These are phyloP conservation scores for Eptesicus fuscus DNA, from an alignment of 2,113 vertebrate species.

Conservation along the genomic window DNA sequence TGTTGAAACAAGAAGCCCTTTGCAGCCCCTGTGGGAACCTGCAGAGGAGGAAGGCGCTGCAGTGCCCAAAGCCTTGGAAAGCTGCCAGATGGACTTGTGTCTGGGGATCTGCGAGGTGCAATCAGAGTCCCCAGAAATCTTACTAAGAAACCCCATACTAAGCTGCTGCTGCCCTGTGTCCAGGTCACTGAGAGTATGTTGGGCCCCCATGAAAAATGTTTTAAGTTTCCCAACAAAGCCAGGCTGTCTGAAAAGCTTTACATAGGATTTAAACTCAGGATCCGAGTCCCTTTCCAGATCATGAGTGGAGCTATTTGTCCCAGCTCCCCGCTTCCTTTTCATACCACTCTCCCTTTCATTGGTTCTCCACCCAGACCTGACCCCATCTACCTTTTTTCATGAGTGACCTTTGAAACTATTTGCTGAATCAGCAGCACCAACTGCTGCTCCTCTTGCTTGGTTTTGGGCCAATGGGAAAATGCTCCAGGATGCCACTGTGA, in stretches of 20 bases:
- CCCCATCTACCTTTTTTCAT: not conserved
- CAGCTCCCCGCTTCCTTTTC: not conserved
- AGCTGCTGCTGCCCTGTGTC: not conserved
- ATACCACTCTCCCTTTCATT: not conserved
- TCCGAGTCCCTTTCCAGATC: not conserved
- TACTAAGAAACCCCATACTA: not conserved
- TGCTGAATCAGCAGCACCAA: slow-evolving; percentile 52
- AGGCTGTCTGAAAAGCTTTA: not conserved
- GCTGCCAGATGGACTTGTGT: not conserved
- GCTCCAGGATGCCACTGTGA: not conserved
- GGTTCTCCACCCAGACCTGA: not conserved
- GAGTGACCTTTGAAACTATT: slow-evolving; percentile 42
- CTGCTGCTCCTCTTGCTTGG: slow-evolving; percentile 6
- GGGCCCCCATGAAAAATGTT: not conserved
- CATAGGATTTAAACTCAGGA: not conserved
- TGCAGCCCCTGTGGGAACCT: not conserved
- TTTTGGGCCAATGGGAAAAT: not conserved
- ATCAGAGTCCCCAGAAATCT: not conserved
- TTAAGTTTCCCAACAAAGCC: not conserved
- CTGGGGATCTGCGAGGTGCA: not conserved
- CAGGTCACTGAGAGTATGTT: not conserved
- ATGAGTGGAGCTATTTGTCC: not conserved
- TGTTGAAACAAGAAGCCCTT: not conserved
- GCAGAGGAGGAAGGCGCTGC: not conserved
- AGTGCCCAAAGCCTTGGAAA: not conserved